Base-by-base conservation (phyloP, 2,888 invertebrate genomes). In the Melikaiella ostensackeni region DNA sequence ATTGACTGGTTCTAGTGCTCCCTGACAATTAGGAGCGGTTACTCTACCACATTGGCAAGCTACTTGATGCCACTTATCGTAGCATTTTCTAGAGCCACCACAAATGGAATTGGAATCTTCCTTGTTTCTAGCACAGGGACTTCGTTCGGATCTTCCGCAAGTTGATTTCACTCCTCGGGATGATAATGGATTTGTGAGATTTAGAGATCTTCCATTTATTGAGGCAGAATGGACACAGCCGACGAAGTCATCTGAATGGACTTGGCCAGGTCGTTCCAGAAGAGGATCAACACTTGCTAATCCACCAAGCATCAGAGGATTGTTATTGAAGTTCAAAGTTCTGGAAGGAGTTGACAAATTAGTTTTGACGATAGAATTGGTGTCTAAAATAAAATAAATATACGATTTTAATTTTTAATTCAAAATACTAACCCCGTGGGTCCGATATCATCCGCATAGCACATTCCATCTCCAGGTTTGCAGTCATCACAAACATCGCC, bases 201-300 rank as follows among this genome's bases (percentile, higher is more conserved):
- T 98, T 33, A 98, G 90, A 0, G 95, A 92, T 30, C 97, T 94
- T 5, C 98, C 98, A 88, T 98, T 98, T 75, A 98, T 94, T 0
- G 96, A 94, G 2, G 98, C 96, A 84, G 97, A 97, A 88, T 98
- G 97, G 83, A 98, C 95, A 89, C 99, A 99, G 7, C 99, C 99
- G 21, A 98, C 95, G 79, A 99, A 95, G 90, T 98, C 98, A 89
- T 98, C 98, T 0, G 98, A 96, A 86, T 96, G 96, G 57, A 98
- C 95, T 92, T 98, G 98, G 0, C 97, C 97, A 0, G 97, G 97
- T 63, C 98, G 94, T 90, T 98, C 97, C 35, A 98, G 92, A 0
- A 98, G 95, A 19, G 97, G 96, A 91, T 97, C 97, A 0, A 98
- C 96, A 83, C 95, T 95, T 64, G 94, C 93, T 50, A 98, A 92